phyloP scores from a whole-genome alignment of 2,888 invertebrate genomes.

The Thereva unica region DNA sequence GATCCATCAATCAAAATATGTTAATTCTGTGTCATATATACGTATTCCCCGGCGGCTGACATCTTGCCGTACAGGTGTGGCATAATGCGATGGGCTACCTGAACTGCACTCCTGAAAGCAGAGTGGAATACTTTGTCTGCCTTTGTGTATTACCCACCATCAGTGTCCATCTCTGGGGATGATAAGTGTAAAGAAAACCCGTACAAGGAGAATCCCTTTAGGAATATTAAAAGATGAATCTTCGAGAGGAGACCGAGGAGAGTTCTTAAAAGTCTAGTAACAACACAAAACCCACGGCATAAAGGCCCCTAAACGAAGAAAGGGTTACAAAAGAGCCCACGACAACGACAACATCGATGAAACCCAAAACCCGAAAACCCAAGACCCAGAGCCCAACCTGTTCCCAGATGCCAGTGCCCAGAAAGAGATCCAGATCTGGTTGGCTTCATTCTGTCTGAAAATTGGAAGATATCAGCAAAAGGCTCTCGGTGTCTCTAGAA shows the following conservation, averaged over 20 bases:
- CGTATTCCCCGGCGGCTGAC: slow-evolving; percentile 32
- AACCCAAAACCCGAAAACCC: not conserved
- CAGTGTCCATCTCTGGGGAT: slow-evolving; percentile 9
- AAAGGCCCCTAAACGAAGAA: too few relatives aligned
- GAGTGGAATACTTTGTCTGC: not conserved
- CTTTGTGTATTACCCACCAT: not conserved
- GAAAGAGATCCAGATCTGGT: not conserved
- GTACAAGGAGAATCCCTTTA: slow-evolving; percentile 38
- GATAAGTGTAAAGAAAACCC: slow-evolving; percentile 21
- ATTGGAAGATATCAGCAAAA: slow-evolving; percentile 10
- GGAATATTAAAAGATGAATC: slow-evolving; percentile 34
- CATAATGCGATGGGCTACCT: slow-evolving; percentile 36
- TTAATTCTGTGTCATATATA: slow-evolving; percentile 40
- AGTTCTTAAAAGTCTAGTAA: not conserved
- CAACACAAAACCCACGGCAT: too few relatives aligned
- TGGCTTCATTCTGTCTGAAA: slow-evolving; percentile 16
- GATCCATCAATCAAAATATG: slow-evolving; percentile 41
- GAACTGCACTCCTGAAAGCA: slow-evolving; percentile 37
- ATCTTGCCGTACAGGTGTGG: slow-evolving; percentile 39
- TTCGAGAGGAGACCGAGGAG: slow-evolving; percentile 17
- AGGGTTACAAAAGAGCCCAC: too few relatives aligned
- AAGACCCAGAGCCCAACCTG: slow-evolving; percentile 9
- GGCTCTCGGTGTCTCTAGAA: too few relatives aligned
- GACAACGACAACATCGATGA: too few relatives aligned
- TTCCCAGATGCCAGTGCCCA: not conserved